Base-by-base conservation (phyloP, 2,113 vertebrate genomes). In the Platysteira castanea region DNA sequence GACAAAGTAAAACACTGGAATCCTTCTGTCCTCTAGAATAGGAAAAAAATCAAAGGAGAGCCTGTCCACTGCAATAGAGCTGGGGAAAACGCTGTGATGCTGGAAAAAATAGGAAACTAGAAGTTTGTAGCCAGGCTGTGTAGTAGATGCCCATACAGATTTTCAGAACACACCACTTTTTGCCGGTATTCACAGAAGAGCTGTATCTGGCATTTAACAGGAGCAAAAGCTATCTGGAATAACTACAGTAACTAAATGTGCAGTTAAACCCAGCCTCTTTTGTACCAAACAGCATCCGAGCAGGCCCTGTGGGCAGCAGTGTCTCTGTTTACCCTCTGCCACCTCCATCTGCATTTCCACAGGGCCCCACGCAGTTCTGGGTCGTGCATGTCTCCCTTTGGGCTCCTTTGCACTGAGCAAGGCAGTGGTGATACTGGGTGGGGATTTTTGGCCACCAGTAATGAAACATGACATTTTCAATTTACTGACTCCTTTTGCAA, bases 371-470 rank as follows among this genome's bases (percentile, higher is more conserved):
- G 0, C 19, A 56, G 27, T 42, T 39, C 13, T 2, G 12, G 46
- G 20, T 79, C 0, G 0, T 37, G n/a, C 8, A 9, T 4, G 9
- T 26, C 28, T 75, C 41, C 1, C 0, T 39, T 47, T 30, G 42
- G 30, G 22, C 39, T 95, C 42, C 42, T 74, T 47, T 41, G 39
- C 46, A 13, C 44, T 21, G 57, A 75, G 21, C 56, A 41, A 84
- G n/a, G 30, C n/a, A 37, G 46, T n/a, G 68, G 57, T 69, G 46
- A 26, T 53, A n/a, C 7, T n/a, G 33, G 52, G 53, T 41, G 57
- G 65, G n/a, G 33, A 57, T 6, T n/a, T 94, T 76, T 89, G 69
- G 37, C 26, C 56, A n/a, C 1, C 14, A 57, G 28, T 31, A 57
- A 49, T 23, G 33, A 68, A 73, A 64, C 0, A 2, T 39, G 44